Percentiles rank a stretch among this genome's conserved stretches.
Evolutionary conservation across 2,888 invertebrate genomes (phyloP).

Genomic region (Eumacrocentrus americanus): DNA sequence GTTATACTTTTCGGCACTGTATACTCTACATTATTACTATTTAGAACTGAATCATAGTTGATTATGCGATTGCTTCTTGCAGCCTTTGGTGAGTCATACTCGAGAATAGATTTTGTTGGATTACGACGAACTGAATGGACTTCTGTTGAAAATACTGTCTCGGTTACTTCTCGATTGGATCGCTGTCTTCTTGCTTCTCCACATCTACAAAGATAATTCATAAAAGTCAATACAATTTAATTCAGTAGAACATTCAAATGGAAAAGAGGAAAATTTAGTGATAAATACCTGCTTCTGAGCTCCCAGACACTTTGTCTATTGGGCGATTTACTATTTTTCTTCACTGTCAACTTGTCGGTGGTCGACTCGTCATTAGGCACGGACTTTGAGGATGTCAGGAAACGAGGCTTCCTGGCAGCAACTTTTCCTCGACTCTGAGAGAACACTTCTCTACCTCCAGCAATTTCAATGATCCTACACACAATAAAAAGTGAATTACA

Average conservation of each 20-base stretch:
- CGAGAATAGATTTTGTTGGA: conserved; percentile 56
- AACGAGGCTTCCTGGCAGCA: conserved; percentile 74
- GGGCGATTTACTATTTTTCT: conserved; percentile 64
- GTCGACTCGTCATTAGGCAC: conserved; percentile 57
- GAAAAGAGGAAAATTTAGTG: background rate
- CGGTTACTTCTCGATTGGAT: conserved; percentile 66
- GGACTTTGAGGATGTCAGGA: conserved; percentile 59
- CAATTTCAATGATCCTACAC: conserved; percentile 74
- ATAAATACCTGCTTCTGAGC: conserved; percentile 63
- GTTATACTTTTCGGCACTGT: conserved; percentile 56
- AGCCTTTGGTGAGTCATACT: conserved; percentile 57
- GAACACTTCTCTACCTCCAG: conserved; percentile 83
- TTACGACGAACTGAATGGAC: conserved; percentile 68
- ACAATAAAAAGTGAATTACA: conserved; percentile 8
- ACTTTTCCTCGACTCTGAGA: conserved; percentile 80
- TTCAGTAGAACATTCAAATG: too few relatives aligned
- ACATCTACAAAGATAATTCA: conserved; percentile 51
- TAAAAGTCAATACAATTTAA: background rate
- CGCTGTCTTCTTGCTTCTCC: conserved; percentile 61
- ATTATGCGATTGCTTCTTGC: conserved; percentile 51
- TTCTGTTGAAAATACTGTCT: conserved; percentile 69
- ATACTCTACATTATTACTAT: conserved; percentile 61
- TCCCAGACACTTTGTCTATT: conserved; percentile 67
- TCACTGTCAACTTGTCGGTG: conserved; percentile 57
- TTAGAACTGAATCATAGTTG: conserved; percentile 58